Conservation (phyloP, 2,888 invertebrate species). For the Epinotia nisella region DNA sequence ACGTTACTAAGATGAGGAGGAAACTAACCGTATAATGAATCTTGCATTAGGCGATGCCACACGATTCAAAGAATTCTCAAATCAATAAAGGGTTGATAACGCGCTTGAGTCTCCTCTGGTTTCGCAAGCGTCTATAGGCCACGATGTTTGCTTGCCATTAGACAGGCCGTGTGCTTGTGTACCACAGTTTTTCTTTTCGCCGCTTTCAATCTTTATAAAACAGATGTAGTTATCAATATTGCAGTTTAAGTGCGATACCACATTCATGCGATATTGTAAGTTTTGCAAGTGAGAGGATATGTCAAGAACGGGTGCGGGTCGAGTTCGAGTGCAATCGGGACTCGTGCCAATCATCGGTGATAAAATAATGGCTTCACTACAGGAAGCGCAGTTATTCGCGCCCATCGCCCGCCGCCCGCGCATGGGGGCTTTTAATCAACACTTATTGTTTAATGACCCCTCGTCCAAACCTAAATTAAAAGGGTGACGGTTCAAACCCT, state of each 20-base stretch:
- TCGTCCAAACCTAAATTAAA: conserved; percentile 83
- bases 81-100: too few species aligned
- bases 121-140: too few species aligned
- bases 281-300: conserved; percentile 13
- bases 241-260: background rate
- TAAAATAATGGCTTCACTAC: conserved; percentile 79
- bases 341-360: conserved; percentile 82
- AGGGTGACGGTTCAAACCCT: conserved; percentile 83
- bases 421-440: conserved; percentile 85
- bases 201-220: background rate
- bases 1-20: too few species aligned
- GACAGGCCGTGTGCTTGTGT: too few species aligned
- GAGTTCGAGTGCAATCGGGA: conserved; percentile 56
- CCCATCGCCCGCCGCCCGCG: conserved; percentile 60
- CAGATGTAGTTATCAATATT: background rate
- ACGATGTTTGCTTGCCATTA: too few species aligned
- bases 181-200: background rate
- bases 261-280: conserved; percentile 16
- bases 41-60: too few species aligned
- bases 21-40: too few species aligned
- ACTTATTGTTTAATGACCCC: conserved; percentile 85
- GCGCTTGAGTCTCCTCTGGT: too few species aligned
- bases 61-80: too few species aligned
- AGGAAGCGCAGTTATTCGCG: conserved; percentile 80
- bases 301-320: conserved; percentile 44